Evolutionary conservation across 2,797 vertebrate genomes (phyloP), one percentile per base, ranked within the genome.

Genomic region (Alauda arvensis): DNA sequence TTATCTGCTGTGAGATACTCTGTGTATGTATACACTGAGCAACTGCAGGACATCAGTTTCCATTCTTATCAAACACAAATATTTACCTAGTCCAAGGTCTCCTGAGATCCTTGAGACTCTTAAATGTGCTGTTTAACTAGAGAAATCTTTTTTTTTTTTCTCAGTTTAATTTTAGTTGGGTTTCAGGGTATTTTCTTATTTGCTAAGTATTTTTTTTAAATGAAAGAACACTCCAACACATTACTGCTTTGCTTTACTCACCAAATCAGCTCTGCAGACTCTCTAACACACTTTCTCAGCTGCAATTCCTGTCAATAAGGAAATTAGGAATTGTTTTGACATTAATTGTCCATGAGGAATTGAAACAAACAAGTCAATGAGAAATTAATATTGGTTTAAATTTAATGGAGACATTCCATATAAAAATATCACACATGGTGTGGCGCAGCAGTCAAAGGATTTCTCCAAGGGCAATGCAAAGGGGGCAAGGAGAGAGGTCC

Each of bases 21-120:
- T 63, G 83, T 85, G 6, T 87, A 60, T 83, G 67, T 79, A 78
- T 88, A 80, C 49, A 83, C 59, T 21, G 48, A 87, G 76, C 62
- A 90, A 86, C 45, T 59, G 55, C 15, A 70, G 76, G 59, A 56
- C 60, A 72, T 65, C 25, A 66, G 86, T 91, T 91, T 87, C 83
- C 75, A 77, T 77, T 75, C 92, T 90, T 91, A 93, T 85, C 83
- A 0, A 68, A 45, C 55, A 72, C 83, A 94, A 95, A 93, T 93
- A 92, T 92, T 95, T 94, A 89, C 89, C 89, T 60, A 67, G 87
- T 76, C 79, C 90, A 94, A 94, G 68, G 93, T 93, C 89, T 91
- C 4, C 49, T 67, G 77, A 77, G 60, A 91, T 76, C 77, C 19
- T 3, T n/a, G n/a, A 37, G 60, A 39, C 39, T 34, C 53, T 81